A percentile compares a stretch with the other conserved stretches of the same genome.
phyloP scores from a whole-genome alignment of 2,113 vertebrate species.

The Rhizomys pruinosus region DNA sequence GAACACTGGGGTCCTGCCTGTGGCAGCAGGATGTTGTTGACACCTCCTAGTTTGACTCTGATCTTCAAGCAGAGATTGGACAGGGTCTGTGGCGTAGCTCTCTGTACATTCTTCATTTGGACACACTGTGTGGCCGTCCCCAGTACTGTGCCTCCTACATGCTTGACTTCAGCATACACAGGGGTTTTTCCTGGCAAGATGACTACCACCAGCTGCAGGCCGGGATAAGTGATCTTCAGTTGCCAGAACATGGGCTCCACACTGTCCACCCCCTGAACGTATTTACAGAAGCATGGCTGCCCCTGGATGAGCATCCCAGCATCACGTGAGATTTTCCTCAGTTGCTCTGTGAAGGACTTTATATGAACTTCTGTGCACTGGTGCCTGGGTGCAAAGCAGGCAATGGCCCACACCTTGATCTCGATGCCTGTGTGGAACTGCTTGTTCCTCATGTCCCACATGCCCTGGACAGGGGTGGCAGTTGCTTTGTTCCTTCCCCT shows the following conservation, averaged over 20 bases:
- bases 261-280: constrained; percentile 97
- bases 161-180: constrained; percentile 98
- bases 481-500: constrained; percentile 99
- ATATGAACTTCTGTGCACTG: constrained; percentile 98
- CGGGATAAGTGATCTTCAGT: constrained; percentile 97
- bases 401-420: constrained; percentile 99
- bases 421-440: constrained; percentile 99
- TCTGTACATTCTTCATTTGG: constrained; percentile 99
- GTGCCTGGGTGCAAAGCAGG: constrained; percentile 98
- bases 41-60: constrained; percentile 97
- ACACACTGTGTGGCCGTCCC: constrained; percentile 99
- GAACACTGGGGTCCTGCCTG: constrained; percentile 98
- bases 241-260: constrained; percentile 99
- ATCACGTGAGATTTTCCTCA: constrained; percentile 97
- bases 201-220: constrained; percentile 98
- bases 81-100: constrained; percentile 97
- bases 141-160: constrained; percentile 96
- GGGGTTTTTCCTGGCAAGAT: constrained; percentile 98
- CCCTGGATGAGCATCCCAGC: constrained; percentile 99
- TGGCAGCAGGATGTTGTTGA: constrained; percentile 98
- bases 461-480: constrained; percentile 98
- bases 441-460: constrained; percentile 99
- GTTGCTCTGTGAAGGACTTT: constrained; percentile 98
- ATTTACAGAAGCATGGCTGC: constrained; percentile 99
- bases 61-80: constrained; percentile 99